Base-by-base conservation (phyloP, 2,797 vertebrate genomes). In the Schizopygopsis malacanthus region DNA sequence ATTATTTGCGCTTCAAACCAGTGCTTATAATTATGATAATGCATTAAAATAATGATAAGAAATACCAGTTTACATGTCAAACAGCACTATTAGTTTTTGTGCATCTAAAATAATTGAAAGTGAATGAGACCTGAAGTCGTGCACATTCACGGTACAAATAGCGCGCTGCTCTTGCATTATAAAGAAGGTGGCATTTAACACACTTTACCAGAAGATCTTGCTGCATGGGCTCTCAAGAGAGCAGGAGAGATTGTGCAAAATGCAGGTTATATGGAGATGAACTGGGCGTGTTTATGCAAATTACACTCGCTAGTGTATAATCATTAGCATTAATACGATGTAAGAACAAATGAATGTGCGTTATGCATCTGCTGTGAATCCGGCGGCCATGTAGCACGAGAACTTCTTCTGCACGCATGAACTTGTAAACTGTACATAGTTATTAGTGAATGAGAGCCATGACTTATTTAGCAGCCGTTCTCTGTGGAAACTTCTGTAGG, bases 371-470 rank as follows among this genome's bases (percentile, higher is more conserved):
- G n/a, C 71, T 50, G 43, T 18, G 28, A 52, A 75, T 33, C 47
- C 0, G 4, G 8, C 8, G 0, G 28, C 28, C 25, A 52, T 28
- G 3, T 28, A 47, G n/a, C 47, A 54, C 22, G 28, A 37, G 0
- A 15, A 65, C 61, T 15, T 25, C 59, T 33, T 76, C 47, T 54
- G 18, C 18, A 54, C 5, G 4, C 28, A 76, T 22, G 18, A 2
- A 22, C 54, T 54, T 54, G 50, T 54, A 20, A 76, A 37, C 3
- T 37, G 10, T 76, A 76, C 73, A 76, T 39, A 63, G 20, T 63
- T 61, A 79, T 79, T 43, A 25, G 76, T 79, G 54, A 61, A 61
- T 2, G 76, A 79, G 39, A 16, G 12, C 54, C 13, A 79, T 79
- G 47, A 56, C 33, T 70, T 54, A 81, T 81, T 81, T 47, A 81